Base-by-base conservation (phyloP, 53 echinoderm and acorn worm genomes). In the Actinopyga echinites region DNA sequence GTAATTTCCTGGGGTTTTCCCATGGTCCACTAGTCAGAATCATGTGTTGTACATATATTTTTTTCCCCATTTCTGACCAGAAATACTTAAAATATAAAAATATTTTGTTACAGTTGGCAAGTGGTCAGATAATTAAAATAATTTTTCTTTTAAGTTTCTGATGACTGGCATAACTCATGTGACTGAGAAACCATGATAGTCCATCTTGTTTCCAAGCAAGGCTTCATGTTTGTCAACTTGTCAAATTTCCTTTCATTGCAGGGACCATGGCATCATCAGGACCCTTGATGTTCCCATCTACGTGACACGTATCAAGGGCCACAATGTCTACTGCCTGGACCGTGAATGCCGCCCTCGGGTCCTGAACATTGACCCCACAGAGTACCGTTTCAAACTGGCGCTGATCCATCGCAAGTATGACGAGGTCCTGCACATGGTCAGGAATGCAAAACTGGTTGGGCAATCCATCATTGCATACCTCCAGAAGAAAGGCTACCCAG, bases 391-490 rank as follows among this genome's bases (percentile, higher is more conserved):
- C 89, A 96, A 96, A 80, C 87, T 96, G 66, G 97, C 97, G 2
- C 85, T 96, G 65, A 96, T 96, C 79, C 91, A 96, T 40, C 92
- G 96, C 68, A 96, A 96, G 88, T 96, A 96, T 53, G 97, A 96
- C 23, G 97, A 96, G 83, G 97, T 96, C 19, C 89, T 96, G 31
- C 97, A 96, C 90, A 96, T 96, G 97, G 97, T 96, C 73, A 92
- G 97, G 30, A 94, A 90, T 0, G 97, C 97, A 44, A 93, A 94
- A 83, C 86, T 96, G 33, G 97, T 96, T 1, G 97, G 97, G 0
- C 97, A 96, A 92, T 96, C 97, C 24, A 96, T 96, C 89, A 96
- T 96, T 20, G 97, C 97, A 2, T 96, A 96, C 83, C 92, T 96
- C 65, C 97, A 96, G 92, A 93, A 96, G 97, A 96, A 96, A 81